Conservation (phyloP, 1,140 invertebrate species). For the Leptinotarsa undecemlineata region DNA sequence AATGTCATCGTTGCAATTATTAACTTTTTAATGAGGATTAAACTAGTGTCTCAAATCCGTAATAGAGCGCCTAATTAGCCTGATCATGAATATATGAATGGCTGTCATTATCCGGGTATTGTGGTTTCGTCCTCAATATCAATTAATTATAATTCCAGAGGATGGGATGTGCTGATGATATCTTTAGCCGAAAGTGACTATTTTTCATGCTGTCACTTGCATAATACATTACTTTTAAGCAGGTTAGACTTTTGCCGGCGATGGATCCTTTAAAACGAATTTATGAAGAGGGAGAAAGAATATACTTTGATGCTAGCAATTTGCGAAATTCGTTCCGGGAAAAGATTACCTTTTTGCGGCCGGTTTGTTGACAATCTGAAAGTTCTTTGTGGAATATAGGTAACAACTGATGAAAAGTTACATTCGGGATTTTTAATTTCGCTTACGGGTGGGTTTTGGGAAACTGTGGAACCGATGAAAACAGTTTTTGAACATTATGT, state of each 20-base stretch:
- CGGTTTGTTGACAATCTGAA: background rate
- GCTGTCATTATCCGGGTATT: conserved; percentile 16
- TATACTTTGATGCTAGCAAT: background rate
- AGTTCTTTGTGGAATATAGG: too few relatives aligned
- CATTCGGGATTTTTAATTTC: too few relatives aligned
- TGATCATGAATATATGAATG: conserved; percentile 23
- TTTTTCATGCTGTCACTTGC: conserved; percentile 46
- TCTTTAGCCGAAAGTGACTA: conserved; percentile 37
- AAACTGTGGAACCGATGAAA: too few relatives aligned
- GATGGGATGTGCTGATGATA: conserved; percentile 9
- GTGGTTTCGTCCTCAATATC: conserved; percentile 16
- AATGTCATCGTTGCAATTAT: background rate
- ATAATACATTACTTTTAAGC: conserved; percentile 42
- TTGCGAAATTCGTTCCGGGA: background rate
- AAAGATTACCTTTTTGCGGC: background rate
- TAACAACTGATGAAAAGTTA: too few relatives aligned
- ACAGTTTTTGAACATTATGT: too few relatives aligned
- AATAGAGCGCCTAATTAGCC: conserved; percentile 5
- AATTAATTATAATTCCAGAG: conserved; percentile 22
- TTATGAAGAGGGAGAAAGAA: conserved; percentile 1
- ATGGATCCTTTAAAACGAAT: background rate
- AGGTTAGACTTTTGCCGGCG: conserved; percentile 5
- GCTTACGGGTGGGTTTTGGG: too few relatives aligned
- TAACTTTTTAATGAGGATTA: conserved; percentile 2
- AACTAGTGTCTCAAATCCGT: conserved; percentile 3